Evolutionary conservation across 1,140 invertebrate genomes (phyloP).

Genomic region (Dendrolimus punctatus): DNA sequence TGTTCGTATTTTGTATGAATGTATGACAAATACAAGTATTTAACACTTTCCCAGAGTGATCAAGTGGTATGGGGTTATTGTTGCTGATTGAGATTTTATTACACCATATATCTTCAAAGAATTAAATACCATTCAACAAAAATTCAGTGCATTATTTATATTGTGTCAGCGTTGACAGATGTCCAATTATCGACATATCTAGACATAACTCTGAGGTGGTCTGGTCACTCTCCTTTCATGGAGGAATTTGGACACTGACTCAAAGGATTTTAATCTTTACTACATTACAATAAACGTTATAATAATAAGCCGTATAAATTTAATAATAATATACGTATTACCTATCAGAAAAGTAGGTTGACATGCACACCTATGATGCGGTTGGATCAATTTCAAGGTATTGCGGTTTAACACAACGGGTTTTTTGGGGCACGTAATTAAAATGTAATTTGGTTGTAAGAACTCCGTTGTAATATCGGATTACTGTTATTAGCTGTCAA

Average conservation of each 20-base stretch:
- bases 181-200: constrained; percentile 16
- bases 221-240: constrained; percentile 10
- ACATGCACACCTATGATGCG: constrained; percentile 43
- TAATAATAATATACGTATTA: constrained; percentile 13
- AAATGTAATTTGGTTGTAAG: constrained; percentile 6
- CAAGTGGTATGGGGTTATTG: too few species aligned
- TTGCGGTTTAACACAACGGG: constrained; percentile 32
- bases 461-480: too few species aligned
- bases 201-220: constrained; percentile 8
- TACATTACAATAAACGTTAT: constrained; percentile 5
- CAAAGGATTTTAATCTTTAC: constrained; percentile 1
- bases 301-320: constrained; percentile 4
- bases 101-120: too few species aligned
- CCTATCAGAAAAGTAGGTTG: constrained; percentile 36
- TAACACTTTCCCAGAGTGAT: too few species aligned
- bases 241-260: neutral
- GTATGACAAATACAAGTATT: too few species aligned
- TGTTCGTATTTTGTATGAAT: too few species aligned
- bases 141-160: neutral
- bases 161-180: constrained; percentile 19
- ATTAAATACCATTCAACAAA: too few species aligned
- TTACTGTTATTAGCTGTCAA: too few species aligned
- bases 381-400: constrained; percentile 61
- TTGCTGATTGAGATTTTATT: too few species aligned
- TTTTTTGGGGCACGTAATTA: constrained; percentile 39